Percentiles rank a stretch among this genome's conserved stretches.
Evolutionary conservation across 2,113 vertebrate species (phyloP).

Genomic region (Crotalus viridis): DNA sequence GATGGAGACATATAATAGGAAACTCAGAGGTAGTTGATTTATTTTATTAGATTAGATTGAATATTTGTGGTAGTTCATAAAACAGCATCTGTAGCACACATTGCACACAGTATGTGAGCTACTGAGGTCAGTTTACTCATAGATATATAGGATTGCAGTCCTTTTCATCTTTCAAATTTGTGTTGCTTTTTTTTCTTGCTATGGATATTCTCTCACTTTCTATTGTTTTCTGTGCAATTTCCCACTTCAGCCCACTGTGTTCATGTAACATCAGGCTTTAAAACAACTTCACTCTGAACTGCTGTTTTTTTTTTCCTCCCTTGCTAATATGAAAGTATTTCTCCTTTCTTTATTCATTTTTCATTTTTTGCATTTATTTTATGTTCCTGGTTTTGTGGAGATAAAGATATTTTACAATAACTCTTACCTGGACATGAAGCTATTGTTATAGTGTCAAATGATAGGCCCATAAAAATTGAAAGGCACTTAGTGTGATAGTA

Average conservation of each 20-base stretch:
- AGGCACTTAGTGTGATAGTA: neutral
- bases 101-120: neutral
- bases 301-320: constrained; percentile 11
- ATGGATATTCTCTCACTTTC: neutral
- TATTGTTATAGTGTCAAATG: neutral
- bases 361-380: constrained; percentile 36
- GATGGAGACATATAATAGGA: neutral
- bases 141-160: neutral
- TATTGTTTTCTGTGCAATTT: constrained; percentile 33
- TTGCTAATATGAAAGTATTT: constrained; percentile 30
- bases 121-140: neutral
- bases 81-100: neutral
- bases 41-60: constrained; percentile 24
- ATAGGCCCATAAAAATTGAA: neutral
- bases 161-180: neutral
- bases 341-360: constrained; percentile 33
- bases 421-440: neutral
- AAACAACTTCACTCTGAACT: constrained; percentile 30
- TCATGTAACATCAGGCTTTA: constrained; percentile 49
- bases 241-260: constrained; percentile 2
- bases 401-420: neutral
- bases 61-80: constrained; percentile 25
- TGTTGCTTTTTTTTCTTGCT: neutral
- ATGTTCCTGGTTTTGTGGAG: neutral
- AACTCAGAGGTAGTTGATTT: neutral